phyloP scores from a whole-genome alignment of 2,113 vertebrate species.

The Oxyruncus cristatus region DNA sequence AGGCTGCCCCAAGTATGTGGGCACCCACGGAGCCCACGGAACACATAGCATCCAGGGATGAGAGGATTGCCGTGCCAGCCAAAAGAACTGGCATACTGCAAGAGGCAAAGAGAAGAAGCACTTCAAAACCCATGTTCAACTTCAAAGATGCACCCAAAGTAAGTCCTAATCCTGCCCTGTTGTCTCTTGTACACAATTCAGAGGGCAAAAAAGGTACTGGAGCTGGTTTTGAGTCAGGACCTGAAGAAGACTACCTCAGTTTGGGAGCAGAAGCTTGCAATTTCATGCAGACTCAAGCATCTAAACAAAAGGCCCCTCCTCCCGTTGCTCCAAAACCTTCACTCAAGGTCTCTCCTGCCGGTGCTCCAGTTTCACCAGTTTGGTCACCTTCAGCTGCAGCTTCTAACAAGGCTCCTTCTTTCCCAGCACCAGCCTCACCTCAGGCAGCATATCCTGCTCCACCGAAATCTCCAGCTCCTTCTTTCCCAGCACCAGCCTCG shows the following conservation, averaged over 20 bases:
- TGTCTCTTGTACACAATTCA: constrained; percentile 88
- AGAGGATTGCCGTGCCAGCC: constrained; percentile 92
- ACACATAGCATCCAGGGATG: constrained; percentile 92
- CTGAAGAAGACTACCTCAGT: constrained; percentile 97
- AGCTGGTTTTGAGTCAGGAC: constrained; percentile 87
- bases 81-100: constrained; percentile 87
- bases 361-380: constrained; percentile 79
- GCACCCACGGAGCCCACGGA: constrained; percentile 80
- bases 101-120: constrained; percentile 82
- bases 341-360: constrained; percentile 72
- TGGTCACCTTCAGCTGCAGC: constrained; percentile 80
- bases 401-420: constrained; percentile 75
- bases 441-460: constrained; percentile 68
- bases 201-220: constrained; percentile 77
- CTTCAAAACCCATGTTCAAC: constrained; percentile 92
- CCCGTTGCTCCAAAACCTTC: constrained; percentile 94
- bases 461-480: constrained; percentile 69
- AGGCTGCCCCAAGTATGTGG: constrained; percentile 73
- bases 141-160: constrained; percentile 93
- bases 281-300: constrained; percentile 86
- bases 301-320: constrained; percentile 90
- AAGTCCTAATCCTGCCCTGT: constrained; percentile 89
- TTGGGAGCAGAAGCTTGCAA: constrained; percentile 98
- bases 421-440: constrained; percentile 77
- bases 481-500: constrained; percentile 78